These are phyloP conservation scores for Thereva unica DNA, from an alignment of 2,888 invertebrate genomes.

Conservation along the genomic window DNA sequence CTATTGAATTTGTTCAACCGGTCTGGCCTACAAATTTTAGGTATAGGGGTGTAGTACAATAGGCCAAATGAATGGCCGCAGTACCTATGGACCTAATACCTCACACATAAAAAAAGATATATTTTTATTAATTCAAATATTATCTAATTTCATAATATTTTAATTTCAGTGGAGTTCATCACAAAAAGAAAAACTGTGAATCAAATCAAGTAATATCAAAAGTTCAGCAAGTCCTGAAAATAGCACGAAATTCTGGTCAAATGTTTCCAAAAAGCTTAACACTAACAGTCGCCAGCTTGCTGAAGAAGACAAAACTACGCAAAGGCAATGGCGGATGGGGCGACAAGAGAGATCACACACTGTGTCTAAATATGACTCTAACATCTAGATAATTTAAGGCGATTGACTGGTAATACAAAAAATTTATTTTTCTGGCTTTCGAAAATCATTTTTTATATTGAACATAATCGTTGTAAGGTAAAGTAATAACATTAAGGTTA, in stretches of 20 bases:
- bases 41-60: too few relatives aligned
- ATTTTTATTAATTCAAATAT: not conserved
- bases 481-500: too few relatives aligned
- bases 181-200: constrained; percentile 90
- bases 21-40: too few relatives aligned
- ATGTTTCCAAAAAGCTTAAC: constrained; percentile 73
- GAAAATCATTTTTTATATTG: too few relatives aligned
- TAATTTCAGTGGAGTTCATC: constrained; percentile 85
- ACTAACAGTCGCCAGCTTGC: constrained; percentile 67
- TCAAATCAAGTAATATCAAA: constrained; percentile 82
- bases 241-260: constrained; percentile 66
- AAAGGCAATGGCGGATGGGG: constrained; percentile 99
- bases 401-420: constrained; percentile 6
- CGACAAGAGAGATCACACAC: constrained; percentile 79
- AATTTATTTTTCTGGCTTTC: not conserved
- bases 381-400: constrained; percentile 48
- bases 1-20: too few relatives aligned
- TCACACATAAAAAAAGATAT: too few relatives aligned
- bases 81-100: too few relatives aligned
- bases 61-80: too few relatives aligned
- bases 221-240: constrained; percentile 76
- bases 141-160: not conserved
- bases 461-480: too few relatives aligned
- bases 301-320: constrained; percentile 74
- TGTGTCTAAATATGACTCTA: constrained; percentile 76